Evolutionary conservation across 2,797 vertebrate species (phyloP).

Genomic region (Arctocebus calabarensis): DNA sequence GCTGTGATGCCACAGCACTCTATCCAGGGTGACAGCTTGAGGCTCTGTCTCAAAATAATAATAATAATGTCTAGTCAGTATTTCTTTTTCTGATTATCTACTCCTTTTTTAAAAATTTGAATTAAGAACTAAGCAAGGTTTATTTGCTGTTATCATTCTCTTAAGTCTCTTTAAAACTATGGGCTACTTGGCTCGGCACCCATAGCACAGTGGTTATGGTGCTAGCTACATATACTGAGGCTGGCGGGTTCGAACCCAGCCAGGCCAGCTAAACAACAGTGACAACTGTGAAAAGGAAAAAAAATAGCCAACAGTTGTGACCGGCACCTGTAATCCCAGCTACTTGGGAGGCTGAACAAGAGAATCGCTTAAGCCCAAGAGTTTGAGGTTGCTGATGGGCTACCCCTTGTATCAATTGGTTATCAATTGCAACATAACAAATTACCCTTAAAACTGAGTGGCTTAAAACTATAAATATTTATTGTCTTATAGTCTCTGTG

Average conservation of each 20-base stretch:
- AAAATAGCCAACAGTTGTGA: not conserved
- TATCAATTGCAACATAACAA: not conserved
- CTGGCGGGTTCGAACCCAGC: too few species aligned
- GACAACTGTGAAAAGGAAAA: too few species aligned
- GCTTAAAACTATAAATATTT: not conserved
- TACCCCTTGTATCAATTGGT: not conserved
- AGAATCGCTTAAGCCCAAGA: too few species aligned
- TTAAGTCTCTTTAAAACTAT: constrained; percentile 25
- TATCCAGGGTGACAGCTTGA: too few species aligned
- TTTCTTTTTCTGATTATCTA: not conserved
- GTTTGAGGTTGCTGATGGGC: too few species aligned
- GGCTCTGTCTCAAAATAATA: too few species aligned
- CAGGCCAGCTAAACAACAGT: too few species aligned
- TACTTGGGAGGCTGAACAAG: too few species aligned
- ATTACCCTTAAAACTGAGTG: not conserved
- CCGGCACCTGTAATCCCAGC: too few species aligned
- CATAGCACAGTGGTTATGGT: too few species aligned
- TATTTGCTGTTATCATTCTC: constrained; percentile 6
- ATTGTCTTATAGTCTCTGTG: not conserved
- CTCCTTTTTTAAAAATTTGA: not conserved
- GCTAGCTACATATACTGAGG: too few species aligned
- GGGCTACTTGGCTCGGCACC: not conserved
- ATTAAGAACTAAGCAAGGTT: not conserved
- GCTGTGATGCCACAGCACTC: too few species aligned
- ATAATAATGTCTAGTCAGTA: not conserved